Base-by-base conservation (phyloP, 2,888 invertebrate genomes). In the Fragum whitleyi region DNA sequence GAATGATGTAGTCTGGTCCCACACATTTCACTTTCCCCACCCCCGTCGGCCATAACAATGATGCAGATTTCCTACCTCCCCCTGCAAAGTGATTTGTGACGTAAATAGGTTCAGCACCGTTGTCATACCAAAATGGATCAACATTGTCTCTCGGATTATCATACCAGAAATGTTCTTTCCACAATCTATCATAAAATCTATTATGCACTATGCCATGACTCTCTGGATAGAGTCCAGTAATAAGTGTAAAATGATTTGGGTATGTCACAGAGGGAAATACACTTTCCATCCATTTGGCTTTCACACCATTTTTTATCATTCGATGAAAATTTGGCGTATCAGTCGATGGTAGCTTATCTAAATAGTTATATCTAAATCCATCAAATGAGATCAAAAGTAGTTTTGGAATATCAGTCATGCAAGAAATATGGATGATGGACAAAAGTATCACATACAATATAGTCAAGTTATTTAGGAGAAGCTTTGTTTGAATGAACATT, bases 201-300 rank as follows among this genome's bases (percentile, higher is more conserved):
- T 96, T 96, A 36, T 95, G 96, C 2, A 96, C 92, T 47, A 96
- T 96, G 0, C 96, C 96, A 93, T 96, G 96, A 16, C 93, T 94
- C 91, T 96, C 96, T 0, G 96, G 95, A 90, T 95, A 96, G 26
- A 90, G 72, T 36, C 93, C 92, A 47, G 92, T 96, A 0, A 96
- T 96, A 74, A 96, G 96, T 0, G 96, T 95, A 90, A 96, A 96
- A 93, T 96, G 96, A 94, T 96, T 96, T 0, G 96, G 96, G 91
- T 96, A 96, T 0, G 96, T 97, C 92, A 96, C 96, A 0, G 96
- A 96, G 26, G 91, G 89, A 80, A 92, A 92, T 2, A 89, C 86
- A 85, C 91, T 91, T 55, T 74, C 81, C 61, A 91, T 80, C 29
- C 95, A 95, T 77, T 95, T 95, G 0, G 95, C 94, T 84, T 95